phyloP scores from a whole-genome alignment of 2,888 invertebrate genomes.

The Neria commutata region DNA sequence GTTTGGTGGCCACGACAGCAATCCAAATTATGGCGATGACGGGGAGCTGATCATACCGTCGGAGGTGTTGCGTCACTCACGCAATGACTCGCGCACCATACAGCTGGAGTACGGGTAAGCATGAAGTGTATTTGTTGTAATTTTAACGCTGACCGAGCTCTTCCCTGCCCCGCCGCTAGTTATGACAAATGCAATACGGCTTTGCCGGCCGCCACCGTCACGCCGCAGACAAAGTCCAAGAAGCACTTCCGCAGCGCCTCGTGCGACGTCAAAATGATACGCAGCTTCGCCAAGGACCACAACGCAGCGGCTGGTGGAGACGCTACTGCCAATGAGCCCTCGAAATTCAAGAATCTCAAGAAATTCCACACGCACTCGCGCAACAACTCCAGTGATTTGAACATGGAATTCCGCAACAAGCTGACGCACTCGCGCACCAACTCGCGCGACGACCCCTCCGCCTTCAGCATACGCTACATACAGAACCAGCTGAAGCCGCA shows the following conservation, averaged over 20 bases:
- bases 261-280: constrained; percentile 62
- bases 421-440: constrained; percentile 53
- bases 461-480: constrained; percentile 59
- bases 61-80: constrained; percentile 62
- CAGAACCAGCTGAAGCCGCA: constrained; percentile 58
- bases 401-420: constrained; percentile 50
- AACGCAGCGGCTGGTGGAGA: constrained; percentile 44
- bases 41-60: constrained; percentile 56
- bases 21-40: constrained; percentile 47
- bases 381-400: constrained; percentile 62
- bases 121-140: neutral
- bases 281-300: constrained; percentile 58
- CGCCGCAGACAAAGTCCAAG: constrained; percentile 58
- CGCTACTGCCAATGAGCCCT: constrained; percentile 22
- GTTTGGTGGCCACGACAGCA: constrained; percentile 61
- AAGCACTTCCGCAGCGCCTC: constrained; percentile 62
- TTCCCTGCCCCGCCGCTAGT: constrained; percentile 33
- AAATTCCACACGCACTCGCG: constrained; percentile 61
- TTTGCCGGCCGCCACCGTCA: constrained; percentile 33
- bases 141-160: neutral
- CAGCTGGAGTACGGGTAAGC: constrained; percentile 67
- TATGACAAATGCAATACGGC: constrained; percentile 58
- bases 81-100: constrained; percentile 70
- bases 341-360: constrained; percentile 56
- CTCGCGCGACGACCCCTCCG: constrained; percentile 54